Conservation (phyloP, 2,888 invertebrate genomes). For the Eupithecia dodoneata region DNA sequence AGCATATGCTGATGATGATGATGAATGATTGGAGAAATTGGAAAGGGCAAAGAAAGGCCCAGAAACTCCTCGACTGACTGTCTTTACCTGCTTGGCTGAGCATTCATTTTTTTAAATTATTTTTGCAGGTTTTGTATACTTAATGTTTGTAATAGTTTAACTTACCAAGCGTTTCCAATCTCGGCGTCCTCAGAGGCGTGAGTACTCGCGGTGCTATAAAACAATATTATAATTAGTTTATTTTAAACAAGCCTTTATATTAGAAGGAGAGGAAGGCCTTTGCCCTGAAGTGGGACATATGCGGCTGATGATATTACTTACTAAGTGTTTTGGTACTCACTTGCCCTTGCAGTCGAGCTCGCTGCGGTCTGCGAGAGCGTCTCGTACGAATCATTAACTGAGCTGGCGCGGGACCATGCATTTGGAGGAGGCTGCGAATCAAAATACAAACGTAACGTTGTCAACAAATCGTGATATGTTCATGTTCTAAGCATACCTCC, state of each 20-base stretch:
- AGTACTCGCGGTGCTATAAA: constrained; percentile 48
- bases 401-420: not conserved
- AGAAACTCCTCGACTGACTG: too few species aligned
- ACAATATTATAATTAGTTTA: not conserved
- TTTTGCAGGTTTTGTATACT: too few species aligned
- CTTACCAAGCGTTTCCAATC: constrained; percentile 45
- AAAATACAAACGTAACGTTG: not conserved
- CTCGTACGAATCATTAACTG: not conserved
- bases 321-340: not conserved
- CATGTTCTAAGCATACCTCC: too few species aligned
- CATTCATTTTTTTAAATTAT: too few species aligned
- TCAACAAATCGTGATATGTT: too few species aligned
- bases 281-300: not conserved
- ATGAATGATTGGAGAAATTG: too few species aligned
- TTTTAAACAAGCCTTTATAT: too few species aligned
- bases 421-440: not conserved
- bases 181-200: constrained; percentile 63
- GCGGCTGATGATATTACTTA: not conserved
- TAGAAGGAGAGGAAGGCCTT: too few species aligned
- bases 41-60: too few species aligned
- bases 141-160: constrained; percentile 1
- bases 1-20: too few species aligned
- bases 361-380: not conserved
- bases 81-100: too few species aligned
- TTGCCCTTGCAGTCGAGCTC: not conserved